A percentile compares a stretch with the other conserved stretches of the same genome.
Evolutionary conservation across 2,113 vertebrate genomes (phyloP).

Genomic region (Cephalophus harveyi): DNA sequence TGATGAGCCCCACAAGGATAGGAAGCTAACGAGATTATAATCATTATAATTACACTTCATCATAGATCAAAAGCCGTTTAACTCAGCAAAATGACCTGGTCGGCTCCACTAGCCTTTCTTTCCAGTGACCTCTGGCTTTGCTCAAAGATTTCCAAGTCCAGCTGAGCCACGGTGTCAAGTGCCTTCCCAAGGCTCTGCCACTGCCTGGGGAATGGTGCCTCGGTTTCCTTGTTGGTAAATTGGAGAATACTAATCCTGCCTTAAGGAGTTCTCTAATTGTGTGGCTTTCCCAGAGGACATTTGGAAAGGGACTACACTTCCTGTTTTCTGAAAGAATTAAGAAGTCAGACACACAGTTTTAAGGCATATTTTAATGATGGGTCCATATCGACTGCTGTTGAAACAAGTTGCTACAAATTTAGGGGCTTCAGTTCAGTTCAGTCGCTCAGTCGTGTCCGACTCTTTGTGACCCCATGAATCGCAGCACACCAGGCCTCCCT

Average conservation of each 20-base stretch:
- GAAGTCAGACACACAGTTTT: not conserved
- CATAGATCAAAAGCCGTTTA: conserved; percentile 59
- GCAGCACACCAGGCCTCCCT: too few relatives aligned
- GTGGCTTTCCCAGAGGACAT: not conserved
- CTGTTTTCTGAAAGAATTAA: not conserved
- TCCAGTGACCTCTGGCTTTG: not conserved
- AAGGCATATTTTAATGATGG: not conserved
- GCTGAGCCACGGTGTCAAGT: not conserved
- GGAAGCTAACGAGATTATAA: conserved; percentile 65
- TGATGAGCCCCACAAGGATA: conserved; percentile 44
- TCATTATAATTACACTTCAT: conserved; percentile 66
- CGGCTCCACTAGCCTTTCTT: not conserved
- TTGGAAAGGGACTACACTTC: not conserved
- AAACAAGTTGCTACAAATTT: not conserved
- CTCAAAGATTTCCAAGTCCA: not conserved
- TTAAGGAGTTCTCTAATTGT: not conserved
- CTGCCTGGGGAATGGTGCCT: not conserved
- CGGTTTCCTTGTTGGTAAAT: not conserved
- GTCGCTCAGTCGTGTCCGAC: too few relatives aligned
- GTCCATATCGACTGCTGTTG: not conserved
- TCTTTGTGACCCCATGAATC: too few relatives aligned
- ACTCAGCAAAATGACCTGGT: conserved; percentile 49
- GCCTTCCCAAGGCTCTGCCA: not conserved
- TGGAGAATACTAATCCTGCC: not conserved
- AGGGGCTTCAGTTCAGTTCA: too few relatives aligned